These are phyloP conservation scores for Megaceryle torquata DNA, from an alignment of 2,113 vertebrate species.

Conservation along the genomic window DNA sequence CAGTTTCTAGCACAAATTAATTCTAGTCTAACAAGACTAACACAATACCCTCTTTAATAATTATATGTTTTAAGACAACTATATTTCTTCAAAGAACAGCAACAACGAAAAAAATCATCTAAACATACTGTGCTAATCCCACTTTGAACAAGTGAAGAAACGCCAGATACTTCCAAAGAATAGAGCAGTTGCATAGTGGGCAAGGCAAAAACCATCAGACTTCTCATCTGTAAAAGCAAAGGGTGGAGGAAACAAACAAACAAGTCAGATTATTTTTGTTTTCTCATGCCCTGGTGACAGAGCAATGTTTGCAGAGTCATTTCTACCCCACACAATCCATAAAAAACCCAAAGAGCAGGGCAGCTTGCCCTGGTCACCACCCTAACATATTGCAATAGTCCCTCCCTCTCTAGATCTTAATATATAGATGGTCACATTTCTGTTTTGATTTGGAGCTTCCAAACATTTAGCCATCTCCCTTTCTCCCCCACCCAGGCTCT, in stretches of 20 bases:
- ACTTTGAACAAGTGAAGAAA: constrained; percentile 86
- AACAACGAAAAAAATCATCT: background rate
- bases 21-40: background rate
- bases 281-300: background rate
- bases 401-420: background rate
- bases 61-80: background rate
- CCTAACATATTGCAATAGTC: background rate
- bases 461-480: background rate
- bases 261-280: background rate
- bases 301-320: background rate
- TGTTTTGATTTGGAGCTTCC: background rate
- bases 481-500: background rate
- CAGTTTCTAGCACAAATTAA: background rate
- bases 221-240: constrained; percentile 76
- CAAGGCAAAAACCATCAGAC: constrained; percentile 83
- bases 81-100: background rate
- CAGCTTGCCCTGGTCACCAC: background rate
- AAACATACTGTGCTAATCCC: constrained; percentile 85
- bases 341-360: background rate
- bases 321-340: background rate
- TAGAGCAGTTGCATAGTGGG: constrained; percentile 86
- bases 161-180: constrained; percentile 84
- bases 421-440: background rate
- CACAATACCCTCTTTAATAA: background rate
- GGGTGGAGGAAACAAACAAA: background rate